phyloP scores from a whole-genome alignment of 2,888 invertebrate species.

The Panzeria rudis region DNA sequence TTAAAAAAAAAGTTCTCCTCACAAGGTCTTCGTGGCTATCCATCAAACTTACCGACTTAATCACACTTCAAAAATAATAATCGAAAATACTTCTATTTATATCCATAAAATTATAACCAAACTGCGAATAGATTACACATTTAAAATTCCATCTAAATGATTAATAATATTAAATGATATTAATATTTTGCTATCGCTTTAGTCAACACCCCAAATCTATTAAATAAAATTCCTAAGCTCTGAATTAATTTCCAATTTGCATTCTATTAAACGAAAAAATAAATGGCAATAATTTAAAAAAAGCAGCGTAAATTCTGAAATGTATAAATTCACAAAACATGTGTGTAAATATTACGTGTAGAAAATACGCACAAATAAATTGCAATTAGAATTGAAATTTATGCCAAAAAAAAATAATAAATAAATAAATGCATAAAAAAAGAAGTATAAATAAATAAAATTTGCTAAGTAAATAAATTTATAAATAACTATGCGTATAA shows the following conservation, averaged over 20 bases:
- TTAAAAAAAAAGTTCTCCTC: not conserved
- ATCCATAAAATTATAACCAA: not conserved
- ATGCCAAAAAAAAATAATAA: slow-evolving; percentile 33
- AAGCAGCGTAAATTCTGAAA: slow-evolving; percentile 16
- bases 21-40: too few relatives aligned
- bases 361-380: slow-evolving; percentile 58
- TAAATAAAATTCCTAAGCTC: slow-evolving; percentile 49
- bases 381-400: slow-evolving; percentile 60
- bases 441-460: slow-evolving; percentile 27
- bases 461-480: slow-evolving; percentile 24
- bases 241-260: slow-evolving; percentile 52
- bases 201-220: slow-evolving; percentile 45
- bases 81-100: not conserved
- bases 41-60: not conserved
- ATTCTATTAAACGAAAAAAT: slow-evolving; percentile 15
- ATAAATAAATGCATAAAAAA: not conserved
- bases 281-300: slow-evolving; percentile 27
- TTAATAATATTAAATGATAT: not conserved
- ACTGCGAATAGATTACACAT: not conserved
- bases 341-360: slow-evolving; percentile 49
- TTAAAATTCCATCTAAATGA: slow-evolving; percentile 22
- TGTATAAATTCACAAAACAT: slow-evolving; percentile 36
- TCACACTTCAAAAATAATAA: not conserved
- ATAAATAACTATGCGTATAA: slow-evolving; percentile 55
- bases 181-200: not conserved